Base-by-base conservation (phyloP, 2,113 vertebrate genomes). In the Hippocampus zosterae region DNA sequence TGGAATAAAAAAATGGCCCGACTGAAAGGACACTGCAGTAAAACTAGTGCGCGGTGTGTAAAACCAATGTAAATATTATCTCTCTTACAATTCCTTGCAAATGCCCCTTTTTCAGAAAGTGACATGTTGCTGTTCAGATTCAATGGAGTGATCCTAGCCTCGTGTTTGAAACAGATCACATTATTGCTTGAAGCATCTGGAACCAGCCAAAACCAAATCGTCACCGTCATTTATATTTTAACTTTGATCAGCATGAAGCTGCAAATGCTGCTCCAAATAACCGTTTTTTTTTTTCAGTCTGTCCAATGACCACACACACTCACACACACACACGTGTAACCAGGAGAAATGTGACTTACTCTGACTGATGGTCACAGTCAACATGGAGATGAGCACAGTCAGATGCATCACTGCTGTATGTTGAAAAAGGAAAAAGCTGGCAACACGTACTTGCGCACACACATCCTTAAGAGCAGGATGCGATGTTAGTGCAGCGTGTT, bases 381-480 rank as follows among this genome's bases (percentile, higher is more conserved):
- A 33, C 29, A 88, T 66, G 19, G 37, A 73, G 42, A 86, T 15
- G 41, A 88, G 70, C 2, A 79, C n/a, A 16, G 40, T 46, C 65
- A 85, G 73, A 19, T 59, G 60, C 75, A 76, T 84, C 8, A 29
- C 57, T 71, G 69, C 72, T 46, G 80, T 82, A 88, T 90, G 77
- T 67, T 83, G 78, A 73, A 56, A 65, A 46, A 74, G 67, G 72
- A 74, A 71, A 75, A 59, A 60, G 25, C 61, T 52, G 40, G 2
- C 48, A 37, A 46, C 81, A 76, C 52, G 46, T n/a, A 62, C 41
- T 50, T 67, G 10, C 66, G 44, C 23, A 65, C 37, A 56, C 65
- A 71, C 81, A 90, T 90, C 91, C 89, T 90, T 82, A 73, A 85
- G 50, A 80, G 77, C 82, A 91, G 91, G 91, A 92, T 89, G 78